Evolutionary conservation across 2,113 vertebrate species (phyloP).

Genomic region (Percopsis transmontana): DNA sequence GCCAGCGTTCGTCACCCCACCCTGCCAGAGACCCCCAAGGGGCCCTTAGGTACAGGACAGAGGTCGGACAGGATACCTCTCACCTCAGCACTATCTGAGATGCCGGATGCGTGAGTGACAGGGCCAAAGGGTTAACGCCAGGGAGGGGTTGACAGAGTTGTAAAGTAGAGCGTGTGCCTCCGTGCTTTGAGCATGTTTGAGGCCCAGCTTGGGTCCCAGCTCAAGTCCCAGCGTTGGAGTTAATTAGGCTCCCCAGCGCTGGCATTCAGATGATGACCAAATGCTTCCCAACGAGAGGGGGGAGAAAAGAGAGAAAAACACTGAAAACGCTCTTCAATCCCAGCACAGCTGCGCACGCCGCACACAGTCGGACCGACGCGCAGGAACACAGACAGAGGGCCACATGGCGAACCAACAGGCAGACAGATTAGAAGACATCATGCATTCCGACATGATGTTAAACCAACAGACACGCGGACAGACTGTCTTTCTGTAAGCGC

Average conservation of each 20-base stretch:
- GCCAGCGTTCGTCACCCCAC: neutral
- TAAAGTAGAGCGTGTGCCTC: constrained; percentile 39
- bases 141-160: constrained; percentile 4
- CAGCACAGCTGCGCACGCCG: constrained; percentile 50
- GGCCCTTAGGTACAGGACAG: constrained; percentile 6
- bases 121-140: neutral
- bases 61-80: constrained; percentile 4
- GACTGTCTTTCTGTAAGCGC: constrained; percentile 25
- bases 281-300: constrained; percentile 41
- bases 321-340: constrained; percentile 52
- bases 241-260: constrained; percentile 58
- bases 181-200: constrained; percentile 32
- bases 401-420: constrained; percentile 31
- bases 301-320: constrained; percentile 60
- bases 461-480: constrained; percentile 11
- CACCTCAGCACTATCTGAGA: constrained; percentile 15
- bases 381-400: constrained; percentile 37
- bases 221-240: constrained; percentile 64
- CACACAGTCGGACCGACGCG: constrained; percentile 49
- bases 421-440: constrained; percentile 9
- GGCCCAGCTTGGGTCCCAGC: constrained; percentile 34
- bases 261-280: constrained; percentile 42
- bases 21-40: constrained; percentile 1
- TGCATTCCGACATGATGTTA: neutral
- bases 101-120: neutral